Evolutionary conservation across 1,140 invertebrate genomes (phyloP).

Genomic region (Heterodera schachtii): DNA sequence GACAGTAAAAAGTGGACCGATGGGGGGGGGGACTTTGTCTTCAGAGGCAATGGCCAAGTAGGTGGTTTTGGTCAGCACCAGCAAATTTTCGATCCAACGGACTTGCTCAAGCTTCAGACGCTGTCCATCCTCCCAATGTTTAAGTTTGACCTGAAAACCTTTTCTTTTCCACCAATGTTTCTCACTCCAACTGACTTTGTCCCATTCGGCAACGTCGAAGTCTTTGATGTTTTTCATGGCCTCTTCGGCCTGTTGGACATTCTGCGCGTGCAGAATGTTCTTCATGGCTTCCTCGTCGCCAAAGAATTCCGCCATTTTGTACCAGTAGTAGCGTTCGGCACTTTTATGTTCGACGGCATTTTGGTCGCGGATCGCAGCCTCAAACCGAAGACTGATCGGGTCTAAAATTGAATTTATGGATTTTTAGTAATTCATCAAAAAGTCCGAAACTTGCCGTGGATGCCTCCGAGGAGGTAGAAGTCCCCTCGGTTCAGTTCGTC

Average conservation of each 20-base stretch:
- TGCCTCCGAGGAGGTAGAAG: conserved; percentile 55
- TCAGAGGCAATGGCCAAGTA: conserved; percentile 59
- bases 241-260: conserved; percentile 47
- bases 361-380: conserved; percentile 45
- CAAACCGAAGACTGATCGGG: conserved; percentile 48
- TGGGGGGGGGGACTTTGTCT: conserved; percentile 41
- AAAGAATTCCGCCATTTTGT: conserved; percentile 60
- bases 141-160: conserved; percentile 42
- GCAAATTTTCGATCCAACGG: conserved; percentile 53
- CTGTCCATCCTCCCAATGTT: conserved; percentile 55
- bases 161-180: too few relatives aligned
- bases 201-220: conserved; percentile 53
- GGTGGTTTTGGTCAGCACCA: conserved; percentile 44
- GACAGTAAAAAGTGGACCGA: background rate
- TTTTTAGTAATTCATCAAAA: too few relatives aligned
- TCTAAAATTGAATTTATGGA: too few relatives aligned
- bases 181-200: conserved; percentile 44
- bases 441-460: conserved; percentile 40
- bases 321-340: conserved; percentile 62
- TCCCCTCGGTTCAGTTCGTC: conserved; percentile 55
- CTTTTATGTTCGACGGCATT: conserved; percentile 58
- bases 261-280: conserved; percentile 49
- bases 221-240: conserved; percentile 54
- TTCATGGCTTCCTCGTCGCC: conserved; percentile 52
- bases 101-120: conserved; percentile 53